Evolutionary conservation across 2,888 invertebrate genomes (phyloP), one percentile per base, ranked within the genome.

Genomic region (Yponomeuta cagnagella): DNA sequence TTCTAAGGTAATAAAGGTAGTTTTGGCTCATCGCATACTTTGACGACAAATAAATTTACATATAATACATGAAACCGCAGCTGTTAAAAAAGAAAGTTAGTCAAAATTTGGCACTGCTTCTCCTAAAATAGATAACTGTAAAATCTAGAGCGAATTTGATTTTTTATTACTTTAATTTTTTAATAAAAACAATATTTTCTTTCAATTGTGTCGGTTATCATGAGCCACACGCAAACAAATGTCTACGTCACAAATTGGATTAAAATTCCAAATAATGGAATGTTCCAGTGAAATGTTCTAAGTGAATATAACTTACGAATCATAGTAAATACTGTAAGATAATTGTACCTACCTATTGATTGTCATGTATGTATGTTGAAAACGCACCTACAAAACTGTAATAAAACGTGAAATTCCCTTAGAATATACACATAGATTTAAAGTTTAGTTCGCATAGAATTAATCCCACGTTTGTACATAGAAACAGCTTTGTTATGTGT

Each of bases 401-500:
- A 58, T 58, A 15, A 52, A 58, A 15, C 15, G 15, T 12, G 52
- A 58, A 58, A 65, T 5, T 33, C 12, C 65, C 12, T 12, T 65
- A 65, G 30, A 30, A 65, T 65, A 33, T 65, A 65, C 30, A 65
- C 31, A 2, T 48, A 68, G 43, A n/a, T 48, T 12, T 68, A 31
- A 68, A 15, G 33, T 68, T 68, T n/a, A 68, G 68, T 68, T 68
- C 68, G 68, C 68, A 43, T 68, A 68, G 68, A 37, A 23, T 52
- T 12, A 31, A 65, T 65, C 30, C 68, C 68, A 68, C 48, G n/a
- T 12, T 37, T 68, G 68, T 68, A 68, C 12, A 68, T 68, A 68
- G 52, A 23, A 68, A 70, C 48, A n/a, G 72, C 72, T 72, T 70
- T 33, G 64, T 72, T 72, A 70, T 69, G 70, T 72, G 68, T 69